Evolutionary conservation across 2,888 invertebrate species (phyloP), one percentile per base, ranked within the genome.

Genomic region (Cheilosia pagana): DNA sequence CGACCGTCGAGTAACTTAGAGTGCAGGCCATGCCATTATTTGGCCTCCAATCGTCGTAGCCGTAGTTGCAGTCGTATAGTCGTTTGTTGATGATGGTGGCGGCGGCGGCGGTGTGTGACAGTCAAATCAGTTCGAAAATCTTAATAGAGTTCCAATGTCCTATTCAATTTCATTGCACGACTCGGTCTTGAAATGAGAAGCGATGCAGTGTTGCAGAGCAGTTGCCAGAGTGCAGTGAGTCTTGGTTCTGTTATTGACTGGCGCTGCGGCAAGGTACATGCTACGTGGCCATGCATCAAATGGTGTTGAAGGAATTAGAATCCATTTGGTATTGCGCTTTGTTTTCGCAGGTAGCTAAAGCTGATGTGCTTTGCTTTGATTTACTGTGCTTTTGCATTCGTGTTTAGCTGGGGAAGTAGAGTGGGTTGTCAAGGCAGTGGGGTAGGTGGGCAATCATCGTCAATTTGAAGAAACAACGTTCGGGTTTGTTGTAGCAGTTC

Each of bases 101-200:
- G 48, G 16, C 68, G 57, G 55, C 62, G 63, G 57, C 71, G 39
- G 74, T 82, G 68, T 83, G 79, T 79, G 83, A 83, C 83, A 83
- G 79, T 75, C 79, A 70, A 81, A 85, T 85, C 85, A 81, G 85
- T 50, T 85, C 75, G 70, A 63, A 85, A 85, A 85, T 85, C 85
- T 85, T 85, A 85, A 85, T 85, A 85, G 85, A 85, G 85, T 85
- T 81, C 81, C 85, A 81, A 85, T 85, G 85, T 85, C 85, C 85
- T 85, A 85, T 85, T 85, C 75, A 85, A 85, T 85, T 81, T 85
- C 85, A 85, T 76, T 81, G 81, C 85, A 85, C 85, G 85, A 81
- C 65, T 85, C 55, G 65, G 72, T 67, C 78, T 74, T 72, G 70
- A 70, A 70, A 70, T 59, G 50, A 50, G 50, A 68, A 72, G 23